These are phyloP conservation scores for Tetragonisca angustula DNA, from an alignment of 2,888 invertebrate species.

Conservation along the genomic window DNA sequence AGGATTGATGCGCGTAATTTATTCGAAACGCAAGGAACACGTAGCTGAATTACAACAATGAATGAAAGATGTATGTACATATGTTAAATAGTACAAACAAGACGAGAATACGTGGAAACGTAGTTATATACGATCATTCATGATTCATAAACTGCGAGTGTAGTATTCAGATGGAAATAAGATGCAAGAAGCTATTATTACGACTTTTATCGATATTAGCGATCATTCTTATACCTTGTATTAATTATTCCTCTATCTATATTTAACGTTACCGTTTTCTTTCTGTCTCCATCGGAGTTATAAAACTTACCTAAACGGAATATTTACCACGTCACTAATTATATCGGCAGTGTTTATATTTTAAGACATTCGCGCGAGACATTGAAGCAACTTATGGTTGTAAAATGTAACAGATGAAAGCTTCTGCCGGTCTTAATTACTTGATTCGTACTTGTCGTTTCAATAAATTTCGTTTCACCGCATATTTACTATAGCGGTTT, in stretches of 20 bases:
- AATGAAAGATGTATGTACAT: not conserved
- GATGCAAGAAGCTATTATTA: not conserved
- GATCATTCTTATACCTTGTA: not conserved
- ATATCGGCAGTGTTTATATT: not conserved
- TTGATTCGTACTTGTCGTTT: not conserved
- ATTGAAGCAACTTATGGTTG: not conserved
- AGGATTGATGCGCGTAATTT: not conserved
- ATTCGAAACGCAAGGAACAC: not conserved
- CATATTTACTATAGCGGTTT: not conserved
- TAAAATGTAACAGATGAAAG: conserved; percentile 11
- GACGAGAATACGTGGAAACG: not conserved
- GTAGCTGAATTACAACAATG: not conserved
- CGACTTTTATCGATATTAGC: not conserved
- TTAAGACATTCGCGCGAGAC: not conserved
- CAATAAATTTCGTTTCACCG: not conserved
- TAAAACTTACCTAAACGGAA: too few species aligned
- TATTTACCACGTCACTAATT: not conserved
- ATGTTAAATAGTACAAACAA: not conserved
- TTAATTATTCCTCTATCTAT: not conserved
- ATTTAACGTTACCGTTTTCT: too few species aligned
- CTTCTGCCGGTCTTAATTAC: not conserved
- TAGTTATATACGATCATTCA: not conserved
- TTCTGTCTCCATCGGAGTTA: too few species aligned
- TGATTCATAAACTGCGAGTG: not conserved
- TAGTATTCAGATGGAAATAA: not conserved